Evolutionary conservation across 2,113 vertebrate genomes (phyloP).

Genomic region (Catharus fuscescens): DNA sequence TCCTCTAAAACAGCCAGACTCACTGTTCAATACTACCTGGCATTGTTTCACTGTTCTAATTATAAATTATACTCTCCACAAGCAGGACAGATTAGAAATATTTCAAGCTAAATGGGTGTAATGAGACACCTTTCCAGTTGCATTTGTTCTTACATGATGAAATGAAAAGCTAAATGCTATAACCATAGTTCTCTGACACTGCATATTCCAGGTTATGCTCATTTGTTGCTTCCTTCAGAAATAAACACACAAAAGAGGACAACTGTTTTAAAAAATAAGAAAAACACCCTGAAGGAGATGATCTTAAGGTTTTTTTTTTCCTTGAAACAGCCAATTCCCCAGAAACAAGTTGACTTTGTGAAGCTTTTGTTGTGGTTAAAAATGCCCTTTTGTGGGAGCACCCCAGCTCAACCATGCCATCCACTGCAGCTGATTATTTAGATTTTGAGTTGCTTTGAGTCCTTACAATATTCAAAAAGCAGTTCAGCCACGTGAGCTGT

Average conservation of each 20-base stretch:
- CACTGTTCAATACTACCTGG: background rate
- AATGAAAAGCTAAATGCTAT: background rate
- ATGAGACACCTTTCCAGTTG: constrained; percentile 48
- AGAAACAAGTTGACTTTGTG: background rate
- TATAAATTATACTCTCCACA: constrained; percentile 41
- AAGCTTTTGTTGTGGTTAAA: background rate
- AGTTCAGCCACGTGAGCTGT: background rate
- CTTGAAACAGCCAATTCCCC: background rate
- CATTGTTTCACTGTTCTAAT: constrained; percentile 31
- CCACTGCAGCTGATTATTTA: background rate
- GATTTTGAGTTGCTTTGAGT: background rate
- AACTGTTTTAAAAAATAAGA: background rate
- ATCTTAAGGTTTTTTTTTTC: background rate
- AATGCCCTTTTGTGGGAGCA: background rate
- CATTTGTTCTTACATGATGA: constrained; percentile 15
- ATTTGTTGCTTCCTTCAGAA: background rate
- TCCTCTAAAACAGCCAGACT: background rate
- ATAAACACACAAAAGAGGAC: background rate
- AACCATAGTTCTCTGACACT: background rate
- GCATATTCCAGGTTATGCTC: background rate
- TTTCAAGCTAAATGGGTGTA: constrained; percentile 38
- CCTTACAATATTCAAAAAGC: background rate
- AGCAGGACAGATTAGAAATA: constrained; percentile 44
- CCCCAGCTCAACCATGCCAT: background rate
- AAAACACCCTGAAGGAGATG: background rate